Evolutionary conservation across 2,113 vertebrate species (phyloP), one percentile per base, ranked within the genome.

Genomic region (Colinus virginianus): DNA sequence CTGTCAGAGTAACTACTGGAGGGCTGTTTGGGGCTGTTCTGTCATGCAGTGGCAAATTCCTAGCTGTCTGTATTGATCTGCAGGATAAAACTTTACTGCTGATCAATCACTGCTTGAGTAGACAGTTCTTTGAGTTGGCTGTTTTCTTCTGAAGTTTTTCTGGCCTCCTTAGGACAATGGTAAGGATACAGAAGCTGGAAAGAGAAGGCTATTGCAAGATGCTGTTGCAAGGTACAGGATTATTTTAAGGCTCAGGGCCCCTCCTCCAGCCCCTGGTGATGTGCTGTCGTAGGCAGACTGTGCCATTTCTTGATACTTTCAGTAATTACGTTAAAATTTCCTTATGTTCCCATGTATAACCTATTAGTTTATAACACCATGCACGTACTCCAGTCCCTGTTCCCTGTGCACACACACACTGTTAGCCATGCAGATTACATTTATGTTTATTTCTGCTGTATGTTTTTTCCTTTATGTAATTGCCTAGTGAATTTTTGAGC

Each of bases 101-200:
- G 61, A 28, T 55, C 46, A 64, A 20, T 20, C 28, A 17, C 46
- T 23, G 8, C 63, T 78, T 59, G 43, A 22, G 18, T 5, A 43
- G 78, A 12, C 51, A 82, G 1, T 61, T 40, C 53, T 32, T 64
- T 32, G 48, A 71, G 55, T 64, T 67, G 12, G 10, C 34, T 20
- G 22, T 8, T 79, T 59, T 55, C 23, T 62, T 78, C 74, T 42
- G 17, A 42, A 4, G 40, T 28, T 36, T 87, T 82, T 23, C 40
- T 91, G 79, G 32, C 21, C 78, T 55, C 26, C 55, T 46, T 63
- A 32, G 45, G 38, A 56, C 40, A 5, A 26, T 40, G 51, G 14
- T 40, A 48, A 49, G 38, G 42, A 56, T 46, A 32, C 21, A 9
- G 32, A 78, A 91, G 30, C n/a, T 90, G 58, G 84, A 72, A 93